These are phyloP conservation scores for Micrasema minimum DNA, from an alignment of 1,140 invertebrate genomes.

Conservation along the genomic window DNA sequence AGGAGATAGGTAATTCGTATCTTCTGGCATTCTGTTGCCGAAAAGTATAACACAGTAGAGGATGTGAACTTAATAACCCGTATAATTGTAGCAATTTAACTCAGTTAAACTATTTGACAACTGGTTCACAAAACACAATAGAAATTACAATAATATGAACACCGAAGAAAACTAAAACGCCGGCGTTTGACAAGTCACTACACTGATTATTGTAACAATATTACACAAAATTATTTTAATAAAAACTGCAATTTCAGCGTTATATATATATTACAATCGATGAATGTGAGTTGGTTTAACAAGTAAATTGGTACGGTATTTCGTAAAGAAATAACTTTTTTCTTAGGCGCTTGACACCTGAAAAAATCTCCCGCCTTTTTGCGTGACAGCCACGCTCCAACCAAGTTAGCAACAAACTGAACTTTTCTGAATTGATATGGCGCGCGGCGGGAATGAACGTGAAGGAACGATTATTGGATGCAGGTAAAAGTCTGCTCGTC, in stretches of 20 bases:
- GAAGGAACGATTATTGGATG: too few relatives aligned
- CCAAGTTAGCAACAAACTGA: background rate
- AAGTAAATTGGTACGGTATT: too few relatives aligned
- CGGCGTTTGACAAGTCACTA: too few relatives aligned
- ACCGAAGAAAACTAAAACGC: too few relatives aligned
- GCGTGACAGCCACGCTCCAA: background rate
- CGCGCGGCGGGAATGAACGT: conserved; percentile 9
- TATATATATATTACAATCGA: too few relatives aligned
- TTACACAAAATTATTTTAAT: background rate
- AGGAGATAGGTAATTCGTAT: conserved; percentile 24
- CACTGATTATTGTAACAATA: conserved; percentile 8
- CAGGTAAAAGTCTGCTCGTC: too few relatives aligned
- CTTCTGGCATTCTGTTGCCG: conserved; percentile 36
- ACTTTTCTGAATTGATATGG: too few relatives aligned
- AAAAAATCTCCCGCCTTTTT: conserved; percentile 25
- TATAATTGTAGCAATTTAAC: conserved; percentile 34
- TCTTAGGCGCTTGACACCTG: conserved; percentile 6
- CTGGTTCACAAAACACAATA: conserved; percentile 5
- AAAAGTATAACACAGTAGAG: conserved; percentile 37
- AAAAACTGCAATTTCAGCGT: too few relatives aligned
- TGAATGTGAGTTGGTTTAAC: too few relatives aligned
- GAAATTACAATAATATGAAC: too few relatives aligned
- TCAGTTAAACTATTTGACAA: conserved; percentile 2
- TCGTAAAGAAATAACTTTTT: too few relatives aligned
- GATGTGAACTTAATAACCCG: conserved; percentile 7